Conservation (phyloP, 53 echinoderm and acorn worm species). For the Zoroaster sp. region DNA sequence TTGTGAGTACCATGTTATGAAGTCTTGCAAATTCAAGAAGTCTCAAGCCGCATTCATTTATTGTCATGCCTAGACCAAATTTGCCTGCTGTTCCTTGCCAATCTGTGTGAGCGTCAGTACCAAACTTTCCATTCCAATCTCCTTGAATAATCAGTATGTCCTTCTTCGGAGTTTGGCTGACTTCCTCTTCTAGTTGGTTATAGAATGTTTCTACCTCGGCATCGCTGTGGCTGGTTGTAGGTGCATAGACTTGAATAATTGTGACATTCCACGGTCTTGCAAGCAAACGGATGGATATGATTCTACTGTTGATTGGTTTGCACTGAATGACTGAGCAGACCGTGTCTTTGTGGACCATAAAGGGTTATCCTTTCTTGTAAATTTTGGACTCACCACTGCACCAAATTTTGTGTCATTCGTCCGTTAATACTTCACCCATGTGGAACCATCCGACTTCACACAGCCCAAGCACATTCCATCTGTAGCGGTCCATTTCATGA, state of each 20-base stretch:
- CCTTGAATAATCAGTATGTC: constrained; percentile 66
- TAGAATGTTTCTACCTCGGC: constrained; percentile 47
- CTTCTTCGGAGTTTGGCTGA: constrained; percentile 54
- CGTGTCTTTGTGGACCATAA: constrained; percentile 18
- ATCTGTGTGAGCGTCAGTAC: constrained; percentile 20
- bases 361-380: background rate
- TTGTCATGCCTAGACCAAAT: background rate
- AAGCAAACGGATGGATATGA: constrained; percentile 48
- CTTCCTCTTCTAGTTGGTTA: constrained; percentile 24
- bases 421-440: constrained; percentile 23
- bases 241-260: constrained; percentile 63
- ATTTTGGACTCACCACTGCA: background rate
- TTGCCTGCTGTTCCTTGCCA: constrained; percentile 33
- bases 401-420: constrained; percentile 35
- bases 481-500: constrained; percentile 56
- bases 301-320: constrained; percentile 35
- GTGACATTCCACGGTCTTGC: constrained; percentile 65
- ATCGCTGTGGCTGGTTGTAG: constrained; percentile 36
- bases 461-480: constrained; percentile 50
- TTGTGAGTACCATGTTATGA: too few species aligned
- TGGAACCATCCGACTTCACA: constrained; percentile 44
- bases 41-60: background rate
- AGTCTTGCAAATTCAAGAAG: constrained; percentile 2
- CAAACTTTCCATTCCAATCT: constrained; percentile 64
- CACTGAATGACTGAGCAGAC: constrained; percentile 39